A percentile compares a stretch with the other conserved stretches of the same genome.
phyloP scores from a whole-genome alignment of 2,797 vertebrate genomes.

The Enoplosus armatus region DNA sequence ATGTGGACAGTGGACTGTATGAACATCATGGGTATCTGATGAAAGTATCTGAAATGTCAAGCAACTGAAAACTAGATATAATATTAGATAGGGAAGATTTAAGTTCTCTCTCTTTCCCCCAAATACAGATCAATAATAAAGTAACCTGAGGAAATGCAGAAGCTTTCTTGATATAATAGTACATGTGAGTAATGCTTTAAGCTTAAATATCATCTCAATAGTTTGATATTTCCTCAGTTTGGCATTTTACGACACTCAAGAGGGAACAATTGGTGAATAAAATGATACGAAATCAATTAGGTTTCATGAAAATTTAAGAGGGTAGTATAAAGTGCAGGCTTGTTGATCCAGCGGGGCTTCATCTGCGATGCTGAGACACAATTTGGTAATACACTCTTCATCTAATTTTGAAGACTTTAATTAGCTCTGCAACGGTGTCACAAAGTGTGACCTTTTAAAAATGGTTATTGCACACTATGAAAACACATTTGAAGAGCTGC shows the following conservation, averaged over 20 bases:
- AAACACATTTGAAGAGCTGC: conserved; percentile 9
- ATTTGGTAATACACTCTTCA: conserved; percentile 18
- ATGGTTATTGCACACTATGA: conserved; percentile 18
- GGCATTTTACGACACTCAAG: conserved; percentile 14
- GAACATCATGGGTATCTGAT: not conserved
- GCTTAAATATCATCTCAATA: not conserved
- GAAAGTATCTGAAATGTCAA: conserved; percentile 29
- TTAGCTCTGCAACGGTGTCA: conserved; percentile 25
- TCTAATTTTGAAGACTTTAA: conserved; percentile 47
- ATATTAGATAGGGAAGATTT: not conserved
- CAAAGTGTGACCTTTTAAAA: conserved; percentile 41
- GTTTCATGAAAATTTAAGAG: conserved; percentile 14
- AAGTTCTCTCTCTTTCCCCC: not conserved
- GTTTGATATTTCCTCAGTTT: conserved; percentile 3
- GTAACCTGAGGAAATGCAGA: not conserved
- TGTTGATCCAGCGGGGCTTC: conserved; percentile 8
- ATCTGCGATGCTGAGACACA: conserved; percentile 20
- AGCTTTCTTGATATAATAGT: not conserved
- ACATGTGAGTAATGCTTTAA: not conserved
- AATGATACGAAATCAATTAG: not conserved
- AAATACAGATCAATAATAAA: conserved; percentile 10
- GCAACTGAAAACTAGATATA: not conserved
- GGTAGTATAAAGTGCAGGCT: not conserved
- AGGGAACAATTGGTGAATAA: not conserved
- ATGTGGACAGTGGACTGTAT: not conserved